Conservation (phyloP, 2,888 invertebrate species). For the Dioctria rufipes region DNA sequence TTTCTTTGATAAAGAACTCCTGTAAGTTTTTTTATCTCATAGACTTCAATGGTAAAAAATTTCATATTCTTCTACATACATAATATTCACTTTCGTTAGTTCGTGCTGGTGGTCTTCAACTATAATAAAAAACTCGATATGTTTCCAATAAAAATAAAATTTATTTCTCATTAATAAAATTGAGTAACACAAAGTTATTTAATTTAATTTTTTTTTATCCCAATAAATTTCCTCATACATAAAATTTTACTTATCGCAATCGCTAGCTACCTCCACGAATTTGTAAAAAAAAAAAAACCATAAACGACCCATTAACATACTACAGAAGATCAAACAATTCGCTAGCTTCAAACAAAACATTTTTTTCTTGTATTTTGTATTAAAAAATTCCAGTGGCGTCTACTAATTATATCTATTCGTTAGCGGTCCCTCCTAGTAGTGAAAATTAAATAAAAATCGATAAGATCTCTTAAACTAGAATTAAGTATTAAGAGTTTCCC, state of each 20-base stretch:
- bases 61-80: too few relatives aligned
- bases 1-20: too few relatives aligned
- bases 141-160: too few relatives aligned
- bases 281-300: conserved; percentile 1
- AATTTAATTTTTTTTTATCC: too few relatives aligned
- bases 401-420: not conserved
- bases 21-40: too few relatives aligned
- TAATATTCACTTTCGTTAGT: too few relatives aligned
- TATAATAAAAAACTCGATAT: too few relatives aligned
- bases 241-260: not conserved
- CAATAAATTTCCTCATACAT: too few relatives aligned
- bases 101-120: too few relatives aligned
- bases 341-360: not conserved
- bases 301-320: conserved; percentile 41
- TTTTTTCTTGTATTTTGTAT: not conserved
- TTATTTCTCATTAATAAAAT: too few relatives aligned
- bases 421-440: not conserved
- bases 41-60: too few relatives aligned
- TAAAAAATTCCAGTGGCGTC: conserved; percentile 29
- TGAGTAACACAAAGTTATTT: too few relatives aligned
- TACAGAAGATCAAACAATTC: not conserved
- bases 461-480: conserved; percentile 23
- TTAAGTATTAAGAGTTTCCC: conserved; percentile 25
- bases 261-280: not conserved
- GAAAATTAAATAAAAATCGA: conserved; percentile 37